Percentiles rank a stretch among this genome's conserved stretches.
Conservation (phyloP, 2,113 vertebrate genomes). For the Ahaetulla prasina region DNA sequence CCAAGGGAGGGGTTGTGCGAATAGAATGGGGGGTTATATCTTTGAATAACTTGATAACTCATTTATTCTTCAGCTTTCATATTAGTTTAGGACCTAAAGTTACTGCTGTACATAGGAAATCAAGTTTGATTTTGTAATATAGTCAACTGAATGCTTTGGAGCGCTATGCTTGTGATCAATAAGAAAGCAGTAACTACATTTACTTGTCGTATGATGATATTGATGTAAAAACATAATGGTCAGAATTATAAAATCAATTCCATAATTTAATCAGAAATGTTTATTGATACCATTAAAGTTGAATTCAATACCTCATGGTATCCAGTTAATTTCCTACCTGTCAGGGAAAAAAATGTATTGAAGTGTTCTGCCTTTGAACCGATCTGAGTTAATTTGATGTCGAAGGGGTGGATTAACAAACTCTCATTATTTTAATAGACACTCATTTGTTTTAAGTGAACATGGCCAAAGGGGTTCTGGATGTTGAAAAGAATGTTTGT, state of each 20-base stretch:
- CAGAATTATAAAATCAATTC: conserved; percentile 97
- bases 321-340: conserved; percentile 79
- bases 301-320: conserved; percentile 78
- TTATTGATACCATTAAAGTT: conserved; percentile 81
- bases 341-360: conserved; percentile 68
- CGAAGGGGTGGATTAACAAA: conserved; percentile 53
- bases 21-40: conserved; percentile 26
- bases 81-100: conserved; percentile 67
- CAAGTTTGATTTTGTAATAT: conserved; percentile 94
- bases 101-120: conserved; percentile 81
- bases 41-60: conserved; percentile 68
- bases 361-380: conserved; percentile 72
- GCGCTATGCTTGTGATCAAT: conserved; percentile 84
- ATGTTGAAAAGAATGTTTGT: not conserved
- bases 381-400: conserved; percentile 57
- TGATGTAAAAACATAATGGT: conserved; percentile 82
- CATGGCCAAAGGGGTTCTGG: not conserved
- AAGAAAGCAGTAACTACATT: conserved; percentile 92
- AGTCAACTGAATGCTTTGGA: conserved; percentile 83
- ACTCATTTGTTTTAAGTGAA: conserved; percentile 9
- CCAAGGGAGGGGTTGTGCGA: conserved; percentile 11
- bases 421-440: conserved; percentile 41
- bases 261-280: conserved; percentile 96
- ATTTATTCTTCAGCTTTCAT: conserved; percentile 59
- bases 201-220: conserved; percentile 84